Percentiles rank a stretch among this genome's conserved stretches.
Conservation (phyloP, 92 coral and sea anemone species). For the Virgularia gustaviana region DNA sequence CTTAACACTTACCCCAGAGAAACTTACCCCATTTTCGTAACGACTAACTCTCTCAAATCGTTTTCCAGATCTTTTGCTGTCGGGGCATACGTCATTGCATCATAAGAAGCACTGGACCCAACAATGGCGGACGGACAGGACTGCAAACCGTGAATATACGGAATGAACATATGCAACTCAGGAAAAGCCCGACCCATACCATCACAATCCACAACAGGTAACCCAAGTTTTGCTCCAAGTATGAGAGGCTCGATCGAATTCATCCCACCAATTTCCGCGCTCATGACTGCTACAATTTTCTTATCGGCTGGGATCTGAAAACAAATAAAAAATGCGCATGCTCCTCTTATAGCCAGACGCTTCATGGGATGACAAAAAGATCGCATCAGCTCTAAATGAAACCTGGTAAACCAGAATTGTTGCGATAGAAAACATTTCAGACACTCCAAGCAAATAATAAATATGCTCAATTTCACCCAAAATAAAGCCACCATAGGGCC, state of each 20-base stretch:
- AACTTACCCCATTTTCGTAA: conserved; percentile 72
- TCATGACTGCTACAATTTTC: conserved; percentile 58
- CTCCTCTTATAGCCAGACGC: neutral
- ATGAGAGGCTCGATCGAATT: conserved; percentile 82
- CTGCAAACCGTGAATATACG: conserved; percentile 66
- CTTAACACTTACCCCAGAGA: too few relatives aligned
- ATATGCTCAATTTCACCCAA: neutral
- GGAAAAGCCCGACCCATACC: conserved; percentile 99
- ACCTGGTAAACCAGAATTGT: too few relatives aligned
- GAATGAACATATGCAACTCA: conserved; percentile 81
- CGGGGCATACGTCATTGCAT: conserved; percentile 55
- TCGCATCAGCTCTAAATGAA: neutral
- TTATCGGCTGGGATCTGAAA: conserved; percentile 38
- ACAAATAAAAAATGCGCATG: neutral
- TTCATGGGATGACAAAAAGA: neutral
- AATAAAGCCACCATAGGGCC: too few relatives aligned
- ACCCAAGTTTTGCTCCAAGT: conserved; percentile 66
- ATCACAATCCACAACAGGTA: conserved; percentile 95
- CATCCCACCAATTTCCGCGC: conserved; percentile 82
- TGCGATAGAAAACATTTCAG: neutral
- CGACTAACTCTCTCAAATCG: conserved; percentile 58
- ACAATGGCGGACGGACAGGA: conserved; percentile 71
- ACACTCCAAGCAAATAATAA: too few relatives aligned
- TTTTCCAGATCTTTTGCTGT: conserved; percentile 68
- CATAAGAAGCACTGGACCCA: conserved; percentile 58